Conservation (phyloP, 2,888 invertebrate genomes). For the Drosophila stalkeri region DNA sequence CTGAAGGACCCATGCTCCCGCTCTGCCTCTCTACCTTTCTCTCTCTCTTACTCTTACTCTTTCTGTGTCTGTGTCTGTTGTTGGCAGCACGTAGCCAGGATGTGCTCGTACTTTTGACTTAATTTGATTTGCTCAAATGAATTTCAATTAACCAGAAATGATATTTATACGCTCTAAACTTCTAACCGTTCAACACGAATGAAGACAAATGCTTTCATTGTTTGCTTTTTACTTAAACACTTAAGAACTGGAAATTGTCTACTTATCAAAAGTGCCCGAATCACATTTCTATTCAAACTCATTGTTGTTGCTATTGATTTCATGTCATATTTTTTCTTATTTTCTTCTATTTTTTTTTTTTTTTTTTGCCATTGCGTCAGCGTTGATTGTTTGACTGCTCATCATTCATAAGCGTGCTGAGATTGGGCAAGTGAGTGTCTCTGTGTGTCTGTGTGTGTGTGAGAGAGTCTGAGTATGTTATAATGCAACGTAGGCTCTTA, state of each 20-base stretch:
- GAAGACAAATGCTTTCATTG: slow-evolving; percentile 4
- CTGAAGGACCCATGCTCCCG: slow-evolving; percentile 6
- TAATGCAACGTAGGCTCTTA: slow-evolving; percentile 68
- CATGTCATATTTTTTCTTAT: slow-evolving; percentile 37
- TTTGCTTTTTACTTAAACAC: slow-evolving; percentile 11
- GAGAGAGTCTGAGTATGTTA: slow-evolving; percentile 25
- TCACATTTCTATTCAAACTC: slow-evolving; percentile 27
- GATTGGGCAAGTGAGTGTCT: slow-evolving; percentile 16
- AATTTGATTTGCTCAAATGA: slow-evolving; percentile 80
- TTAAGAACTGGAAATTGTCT: neutral
- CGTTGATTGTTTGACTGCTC: slow-evolving; percentile 69
- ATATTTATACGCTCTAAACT: slow-evolving; percentile 65
- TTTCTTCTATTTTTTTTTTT: neutral
- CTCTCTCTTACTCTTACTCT: too few relatives aligned
- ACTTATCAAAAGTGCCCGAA: slow-evolving; percentile 6
- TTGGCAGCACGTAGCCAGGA: slow-evolving; percentile 67
- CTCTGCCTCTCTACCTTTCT: neutral
- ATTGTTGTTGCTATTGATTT: slow-evolving; percentile 48
- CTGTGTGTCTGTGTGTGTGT: slow-evolving; percentile 11
- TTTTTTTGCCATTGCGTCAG: neutral
- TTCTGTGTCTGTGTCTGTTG: slow-evolving; percentile 34
- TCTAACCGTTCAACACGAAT: slow-evolving; percentile 25
- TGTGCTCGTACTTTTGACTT: slow-evolving; percentile 72
- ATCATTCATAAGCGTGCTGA: slow-evolving; percentile 61
- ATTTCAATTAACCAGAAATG: slow-evolving; percentile 77